Evolutionary conservation across 2,888 invertebrate genomes (phyloP).

Genomic region (Euplagia quadripunctaria): DNA sequence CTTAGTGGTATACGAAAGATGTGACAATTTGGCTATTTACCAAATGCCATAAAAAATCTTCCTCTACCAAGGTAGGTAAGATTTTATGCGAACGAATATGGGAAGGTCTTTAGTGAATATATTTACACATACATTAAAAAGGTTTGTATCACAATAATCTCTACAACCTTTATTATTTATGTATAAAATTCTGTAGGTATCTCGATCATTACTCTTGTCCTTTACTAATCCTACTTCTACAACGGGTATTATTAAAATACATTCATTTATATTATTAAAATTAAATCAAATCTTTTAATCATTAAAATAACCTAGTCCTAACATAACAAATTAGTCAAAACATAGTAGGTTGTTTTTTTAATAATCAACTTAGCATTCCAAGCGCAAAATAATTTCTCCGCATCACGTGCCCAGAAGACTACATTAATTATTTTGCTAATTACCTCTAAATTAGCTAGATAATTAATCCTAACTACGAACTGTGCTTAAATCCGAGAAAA

Average conservation of each 20-base stretch:
- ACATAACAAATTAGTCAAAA: neutral
- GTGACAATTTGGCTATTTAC: neutral
- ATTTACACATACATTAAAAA: too few species aligned
- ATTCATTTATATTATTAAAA: neutral
- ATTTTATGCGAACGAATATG: too few species aligned
- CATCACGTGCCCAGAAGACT: conserved; percentile 4
- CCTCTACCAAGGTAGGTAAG: too few species aligned
- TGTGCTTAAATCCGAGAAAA: conserved; percentile 4
- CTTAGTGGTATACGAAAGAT: neutral
- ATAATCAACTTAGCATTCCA: neutral
- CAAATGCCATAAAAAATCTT: too few species aligned
- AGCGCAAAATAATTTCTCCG: conserved; percentile 7
- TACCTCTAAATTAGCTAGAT: conserved; percentile 2
- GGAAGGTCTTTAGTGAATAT: too few species aligned
- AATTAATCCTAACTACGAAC: conserved; percentile 10
- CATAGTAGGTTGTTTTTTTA: neutral
- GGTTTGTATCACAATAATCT: too few species aligned
- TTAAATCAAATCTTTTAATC: neutral
- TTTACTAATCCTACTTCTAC: neutral
- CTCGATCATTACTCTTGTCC: neutral
- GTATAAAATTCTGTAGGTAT: neutral
- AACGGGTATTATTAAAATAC: neutral
- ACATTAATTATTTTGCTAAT: conserved; percentile 10
- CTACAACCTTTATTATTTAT: neutral
- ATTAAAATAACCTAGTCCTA: neutral